Base-by-base conservation (phyloP, 1,140 invertebrate genomes). In the Drosophila pruinosa region DNA sequence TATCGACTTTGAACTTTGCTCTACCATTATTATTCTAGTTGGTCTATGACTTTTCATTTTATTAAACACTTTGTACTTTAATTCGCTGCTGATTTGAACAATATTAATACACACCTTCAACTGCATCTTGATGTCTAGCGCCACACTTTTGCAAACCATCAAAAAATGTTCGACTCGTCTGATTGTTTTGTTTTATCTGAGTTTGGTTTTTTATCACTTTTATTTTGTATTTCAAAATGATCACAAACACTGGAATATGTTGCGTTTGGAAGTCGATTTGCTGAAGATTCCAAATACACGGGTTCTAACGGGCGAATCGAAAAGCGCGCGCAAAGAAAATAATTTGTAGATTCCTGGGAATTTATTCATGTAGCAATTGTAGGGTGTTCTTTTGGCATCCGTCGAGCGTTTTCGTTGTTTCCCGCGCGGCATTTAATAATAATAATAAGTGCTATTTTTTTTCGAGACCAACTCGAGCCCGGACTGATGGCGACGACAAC, bases 371-470 rank as follows among this genome's bases (percentile, higher is more conserved):
- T 36, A 36, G 19, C 31, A 24, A 48, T 22, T 38, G 15, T 36
- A 19, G 50, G 28, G 34, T 53, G 12, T 36, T 41, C 15, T 72
- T 73, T 69, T 73, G 74, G 71, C 67, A 76, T 78, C 80, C 79
- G 80, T 78, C 48, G 36, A 65, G 52, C 68, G 57, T 43, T 63
- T 59, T 68, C 22, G 70, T 71, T 75, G 71, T 61, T 77, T 77
- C 61, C 72, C 75, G 65, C 75, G 75, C 72, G 72, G 65, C 75
- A 77, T 71, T 77, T 75, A 71, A 71, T 77, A 75, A 67, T 71
- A 77, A 78, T 75, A 65, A 62, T 71, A 72, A 77, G 57, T 82
- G 78, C 78, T 82, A 81, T 65, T 77, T 76, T 81, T n/a, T 80
- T 69, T 75, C 64, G 77, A 81, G 65, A 75, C 78, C 68, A 80